Percentiles rank a stretch among this genome's conserved stretches.
phyloP scores from a whole-genome alignment of 1,140 invertebrate genomes.

The Drosophila parabipectinata region DNA sequence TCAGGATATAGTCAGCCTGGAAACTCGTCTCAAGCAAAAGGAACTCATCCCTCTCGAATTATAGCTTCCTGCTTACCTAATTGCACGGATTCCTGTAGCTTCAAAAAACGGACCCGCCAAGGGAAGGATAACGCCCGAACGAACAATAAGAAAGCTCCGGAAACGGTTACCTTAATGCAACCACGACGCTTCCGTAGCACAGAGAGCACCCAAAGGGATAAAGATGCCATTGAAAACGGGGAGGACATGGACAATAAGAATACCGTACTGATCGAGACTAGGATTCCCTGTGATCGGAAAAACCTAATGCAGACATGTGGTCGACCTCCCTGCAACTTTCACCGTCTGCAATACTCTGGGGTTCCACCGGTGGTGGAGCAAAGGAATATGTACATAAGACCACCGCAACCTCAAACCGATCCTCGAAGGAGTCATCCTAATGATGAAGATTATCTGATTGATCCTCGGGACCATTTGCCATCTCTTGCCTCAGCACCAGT shows the following conservation, averaged over 20 bases:
- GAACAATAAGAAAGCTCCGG: background rate
- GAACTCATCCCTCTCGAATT: background rate
- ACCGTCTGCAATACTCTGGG: background rate
- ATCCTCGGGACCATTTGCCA: conserved; percentile 4
- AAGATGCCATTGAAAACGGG: background rate
- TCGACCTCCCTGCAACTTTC: conserved; percentile 3
- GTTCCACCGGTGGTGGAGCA: background rate
- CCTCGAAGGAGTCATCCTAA: background rate
- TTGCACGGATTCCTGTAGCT: background rate
- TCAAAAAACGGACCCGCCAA: background rate
- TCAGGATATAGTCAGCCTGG: background rate
- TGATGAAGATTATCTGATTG: background rate
- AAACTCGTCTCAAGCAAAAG: background rate
- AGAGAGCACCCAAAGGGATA: background rate
- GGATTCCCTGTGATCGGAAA: conserved; percentile 15
- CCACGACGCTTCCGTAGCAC: conserved; percentile 12
- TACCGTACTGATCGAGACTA: conserved; percentile 16
- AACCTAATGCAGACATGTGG: conserved; percentile 7
- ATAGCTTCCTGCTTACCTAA: background rate
- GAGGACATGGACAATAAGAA: background rate
- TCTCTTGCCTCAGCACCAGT: background rate
- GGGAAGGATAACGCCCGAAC: background rate
- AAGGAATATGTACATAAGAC: background rate
- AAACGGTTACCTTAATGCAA: conserved; percentile 28
- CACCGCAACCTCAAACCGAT: background rate